Evolutionary conservation across 1,140 invertebrate genomes (phyloP).

Genomic region (Aphis craccivora): DNA sequence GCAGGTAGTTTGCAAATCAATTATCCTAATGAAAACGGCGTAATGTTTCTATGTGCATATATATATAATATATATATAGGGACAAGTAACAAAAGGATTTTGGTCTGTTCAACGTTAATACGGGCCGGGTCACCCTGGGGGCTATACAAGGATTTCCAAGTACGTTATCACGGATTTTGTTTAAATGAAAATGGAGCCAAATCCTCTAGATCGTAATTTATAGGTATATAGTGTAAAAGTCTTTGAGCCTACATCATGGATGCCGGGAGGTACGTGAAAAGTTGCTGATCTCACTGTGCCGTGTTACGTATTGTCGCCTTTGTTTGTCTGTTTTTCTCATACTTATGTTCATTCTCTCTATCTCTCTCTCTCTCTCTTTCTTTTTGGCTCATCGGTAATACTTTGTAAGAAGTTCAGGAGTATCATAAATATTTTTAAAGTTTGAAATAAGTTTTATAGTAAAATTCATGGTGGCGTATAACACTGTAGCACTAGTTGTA

Average conservation of each 20-base stretch:
- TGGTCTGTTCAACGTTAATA: neutral
- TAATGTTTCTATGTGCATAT: neutral
- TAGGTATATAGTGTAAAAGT: neutral
- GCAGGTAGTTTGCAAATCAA: neutral
- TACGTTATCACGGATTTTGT: neutral
- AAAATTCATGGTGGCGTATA: neutral
- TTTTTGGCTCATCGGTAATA: neutral
- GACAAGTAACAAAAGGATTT: constrained; percentile 4
- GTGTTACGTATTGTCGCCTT: neutral
- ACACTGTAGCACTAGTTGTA: neutral
- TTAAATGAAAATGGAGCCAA: constrained; percentile 40
- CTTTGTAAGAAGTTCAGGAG: neutral
- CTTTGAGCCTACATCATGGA: neutral
- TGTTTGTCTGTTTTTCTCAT: neutral
- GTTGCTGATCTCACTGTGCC: neutral
- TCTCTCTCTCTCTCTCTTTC: no score
- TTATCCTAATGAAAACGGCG: constrained; percentile 45
- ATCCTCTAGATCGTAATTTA: constrained; percentile 41
- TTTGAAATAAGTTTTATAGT: neutral
- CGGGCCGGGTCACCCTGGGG: neutral
- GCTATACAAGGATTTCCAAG: neutral
- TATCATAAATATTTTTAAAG: neutral
- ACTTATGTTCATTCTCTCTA: no score
- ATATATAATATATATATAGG: neutral
- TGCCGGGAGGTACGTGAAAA: neutral